Evolutionary conservation across 2,888 invertebrate species (phyloP), one percentile per base, ranked within the genome.

Genomic region (Cephalotes varians): DNA sequence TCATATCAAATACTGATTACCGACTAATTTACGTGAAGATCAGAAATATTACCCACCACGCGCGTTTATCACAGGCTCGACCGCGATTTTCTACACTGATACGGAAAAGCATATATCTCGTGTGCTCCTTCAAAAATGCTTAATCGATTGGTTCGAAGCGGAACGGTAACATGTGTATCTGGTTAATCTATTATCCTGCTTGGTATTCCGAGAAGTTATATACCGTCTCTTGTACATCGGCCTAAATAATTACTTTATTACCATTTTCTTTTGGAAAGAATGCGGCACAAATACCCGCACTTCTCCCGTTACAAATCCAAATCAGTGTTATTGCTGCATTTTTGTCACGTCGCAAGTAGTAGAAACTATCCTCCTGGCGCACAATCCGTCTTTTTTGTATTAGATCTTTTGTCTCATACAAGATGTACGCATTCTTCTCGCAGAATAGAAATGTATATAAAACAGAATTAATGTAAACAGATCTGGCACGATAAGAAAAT

Each of bases 161-260:
- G 81, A 85, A 82, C 80, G 90, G 87, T 85, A 54, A 76, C 65
- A 56, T 83, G 87, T 83, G 85, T 88, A 90, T 87, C 90, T 87
- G 82, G 74, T 87, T 87, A 88, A 89, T 89, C 89, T 89, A 64
- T 90, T 90, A 90, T 87, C 84, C 83, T 73, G 67, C 71, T 81
- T 85, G 83, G 87, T 84, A 85, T 88, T 85, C 88, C 79, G 60
- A 79, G 84, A 82, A 87, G 64, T 60, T 15, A 56, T 62, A 44
- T 58, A 81, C 69, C 73, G 81, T 51, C 77, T 71, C 31, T 65
- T 74, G 9, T 69, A 60, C 40, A 34, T 25, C 65, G 79, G 37
- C 47, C 76, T 74, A 83, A 88, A 86, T 85, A 88, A 89, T 90
- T 79, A 56, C 71, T 37, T 37, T 18, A 71, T 69, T 69, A 18